Evolutionary conservation across 1,140 invertebrate species (phyloP), one percentile per base, ranked within the genome.

Genomic region (Sycophila sp.): DNA sequence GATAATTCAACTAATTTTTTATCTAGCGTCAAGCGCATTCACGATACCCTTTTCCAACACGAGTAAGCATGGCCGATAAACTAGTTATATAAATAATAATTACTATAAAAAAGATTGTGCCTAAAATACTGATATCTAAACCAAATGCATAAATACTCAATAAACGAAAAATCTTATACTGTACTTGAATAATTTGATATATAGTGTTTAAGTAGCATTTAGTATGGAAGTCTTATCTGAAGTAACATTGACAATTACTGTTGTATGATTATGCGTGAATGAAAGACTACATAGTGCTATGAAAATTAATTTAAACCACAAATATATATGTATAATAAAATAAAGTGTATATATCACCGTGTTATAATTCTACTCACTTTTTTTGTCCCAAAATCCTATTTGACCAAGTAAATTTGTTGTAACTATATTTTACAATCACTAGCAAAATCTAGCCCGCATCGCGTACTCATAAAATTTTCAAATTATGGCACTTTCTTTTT

Each of bases 81-180:
- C 19, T 45, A 34, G 30, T 53, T 38, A 51, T 66, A 64, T 53
- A 47, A 64, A 53, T 65, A 69, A 59, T 32, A 68, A 73, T 67
- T 49, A 71, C 22, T 68, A 66, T 68, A 71, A 73, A 75, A 75
- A 75, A 64, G 68, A 75, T 74, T 75, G 75, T 78, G 77, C 77
- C 73, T 76, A 76, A 77, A 71, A 59, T 70, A 72, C 64, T 47
- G 51, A 73, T 65, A 65, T 47, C 58, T 64, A 60, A 74, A 67
- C 36, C 19, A 60, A 71, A 75, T 17, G 49, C n/a, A 65, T 49
- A 32, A 60, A 13, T 42, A 58, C 28, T 47, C 32, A 55, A 17
- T 15, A 63, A 56, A 59, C 11, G 6, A 63, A 55, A 19, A 28
- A 26, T 38, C 17, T 66, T 55, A 24, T 45, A 45, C 30, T 42